Conservation (phyloP, 2,888 invertebrate genomes). For the Stenodema calcarata region DNA sequence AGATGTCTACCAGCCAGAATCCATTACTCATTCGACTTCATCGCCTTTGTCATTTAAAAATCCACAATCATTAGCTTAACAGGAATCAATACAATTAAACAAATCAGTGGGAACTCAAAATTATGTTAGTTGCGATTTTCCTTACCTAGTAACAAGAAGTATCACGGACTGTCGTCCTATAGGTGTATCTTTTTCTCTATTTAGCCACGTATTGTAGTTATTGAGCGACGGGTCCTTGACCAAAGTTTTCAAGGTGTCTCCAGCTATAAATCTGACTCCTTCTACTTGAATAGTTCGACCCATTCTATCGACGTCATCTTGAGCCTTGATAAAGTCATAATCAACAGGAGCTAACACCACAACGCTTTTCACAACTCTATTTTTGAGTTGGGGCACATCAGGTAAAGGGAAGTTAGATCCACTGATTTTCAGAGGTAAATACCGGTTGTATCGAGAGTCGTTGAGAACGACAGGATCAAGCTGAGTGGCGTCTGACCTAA, state of each 20-base stretch:
- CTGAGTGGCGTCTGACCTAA: constrained; percentile 75
- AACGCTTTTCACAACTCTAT: constrained; percentile 81
- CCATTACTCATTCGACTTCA: no score
- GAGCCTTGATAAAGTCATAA: constrained; percentile 67
- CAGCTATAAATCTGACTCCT: constrained; percentile 76
- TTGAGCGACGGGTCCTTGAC: constrained; percentile 77
- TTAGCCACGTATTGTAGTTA: constrained; percentile 81
- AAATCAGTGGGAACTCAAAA: background rate
- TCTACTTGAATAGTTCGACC: constrained; percentile 69
- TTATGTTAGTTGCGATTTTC: background rate
- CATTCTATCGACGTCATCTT: constrained; percentile 59
- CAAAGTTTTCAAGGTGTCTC: constrained; percentile 76
- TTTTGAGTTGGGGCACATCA: constrained; percentile 75
- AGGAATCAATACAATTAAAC: background rate
- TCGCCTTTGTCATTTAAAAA: no score
- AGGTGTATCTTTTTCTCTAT: constrained; percentile 76
- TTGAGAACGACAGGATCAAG: constrained; percentile 77
- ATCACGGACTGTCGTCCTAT: constrained; percentile 81
- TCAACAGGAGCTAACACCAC: constrained; percentile 85
- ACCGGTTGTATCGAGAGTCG: constrained; percentile 77
- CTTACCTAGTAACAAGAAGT: constrained; percentile 81
- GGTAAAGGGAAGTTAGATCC: constrained; percentile 86
- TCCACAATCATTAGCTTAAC: background rate
- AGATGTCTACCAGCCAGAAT: no score
- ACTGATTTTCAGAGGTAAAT: constrained; percentile 82